Evolutionary conservation across 2,888 invertebrate genomes (phyloP).

Genomic region (Chironomus tentans): DNA sequence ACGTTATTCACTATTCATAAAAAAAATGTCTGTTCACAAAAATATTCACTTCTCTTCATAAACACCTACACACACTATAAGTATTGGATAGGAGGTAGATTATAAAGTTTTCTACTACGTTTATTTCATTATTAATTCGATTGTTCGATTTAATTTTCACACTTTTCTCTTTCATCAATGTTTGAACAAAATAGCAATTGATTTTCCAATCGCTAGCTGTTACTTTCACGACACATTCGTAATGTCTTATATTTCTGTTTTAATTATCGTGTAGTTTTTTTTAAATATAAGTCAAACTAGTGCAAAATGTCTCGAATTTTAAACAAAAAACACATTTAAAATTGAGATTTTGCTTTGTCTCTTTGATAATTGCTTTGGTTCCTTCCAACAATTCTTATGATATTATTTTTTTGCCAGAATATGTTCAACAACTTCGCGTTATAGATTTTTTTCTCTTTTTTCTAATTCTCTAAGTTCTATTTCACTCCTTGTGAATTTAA

Average conservation of each 20-base stretch:
- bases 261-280: background rate
- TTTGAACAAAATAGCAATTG: slow-evolving; percentile 22
- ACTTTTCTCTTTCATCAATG: background rate
- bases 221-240: background rate
- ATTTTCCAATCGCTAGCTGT: slow-evolving; percentile 2
- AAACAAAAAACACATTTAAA: slow-evolving; percentile 9
- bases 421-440: slow-evolving; percentile 13
- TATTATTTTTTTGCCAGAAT: too few species aligned
- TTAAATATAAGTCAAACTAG: background rate
- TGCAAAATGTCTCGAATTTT: slow-evolving; percentile 16
- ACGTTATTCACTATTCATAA: background rate
- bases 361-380: background rate
- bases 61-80: slow-evolving; percentile 3
- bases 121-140: background rate
- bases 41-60: background rate
- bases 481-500: background rate
- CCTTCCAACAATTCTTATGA: background rate
- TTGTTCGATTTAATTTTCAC: background rate
- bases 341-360: slow-evolving; percentile 17
- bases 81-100: background rate
- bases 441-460: background rate
- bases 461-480: background rate
- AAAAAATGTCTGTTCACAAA: background rate
- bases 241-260: background rate
- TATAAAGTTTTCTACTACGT: slow-evolving; percentile 6